Percentiles rank a stretch among this genome's conserved stretches.
Evolutionary conservation across 2,888 invertebrate genomes (phyloP).

Genomic region (Lobophora halterata): DNA sequence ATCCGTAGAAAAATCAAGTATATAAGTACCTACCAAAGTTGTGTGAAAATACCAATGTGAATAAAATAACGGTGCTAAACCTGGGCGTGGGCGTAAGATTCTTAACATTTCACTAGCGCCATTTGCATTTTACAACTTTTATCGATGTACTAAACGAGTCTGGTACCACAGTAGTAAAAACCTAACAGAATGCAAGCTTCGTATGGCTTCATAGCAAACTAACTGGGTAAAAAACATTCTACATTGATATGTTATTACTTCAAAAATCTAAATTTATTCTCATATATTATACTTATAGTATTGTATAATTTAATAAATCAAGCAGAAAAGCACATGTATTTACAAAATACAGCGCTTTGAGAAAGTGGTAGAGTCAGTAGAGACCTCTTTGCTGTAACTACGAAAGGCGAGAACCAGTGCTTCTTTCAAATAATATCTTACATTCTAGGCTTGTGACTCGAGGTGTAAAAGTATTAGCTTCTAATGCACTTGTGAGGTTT

Average conservation of each 20-base stretch:
- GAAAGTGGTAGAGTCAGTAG: no score
- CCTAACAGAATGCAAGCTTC: no score
- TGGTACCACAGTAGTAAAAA: no score
- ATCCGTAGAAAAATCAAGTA: constrained; percentile 38
- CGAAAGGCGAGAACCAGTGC: constrained; percentile 58
- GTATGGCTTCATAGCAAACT: no score
- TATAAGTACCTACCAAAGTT: constrained; percentile 39
- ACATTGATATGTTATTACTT: no score
- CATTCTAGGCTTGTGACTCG: constrained; percentile 47
- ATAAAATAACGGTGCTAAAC: constrained; percentile 62
- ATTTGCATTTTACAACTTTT: constrained; percentile 79
- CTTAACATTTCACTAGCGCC: constrained; percentile 70
- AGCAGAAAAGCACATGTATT: no score
- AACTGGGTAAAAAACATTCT: no score
- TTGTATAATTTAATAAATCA: no score
- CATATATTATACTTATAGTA: no score
- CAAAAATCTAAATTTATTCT: no score
- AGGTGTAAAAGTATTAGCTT: constrained; percentile 44
- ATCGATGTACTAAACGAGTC: constrained; percentile 69
- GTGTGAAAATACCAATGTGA: constrained; percentile 56
- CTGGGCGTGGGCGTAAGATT: constrained; percentile 66
- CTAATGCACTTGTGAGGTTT: constrained; percentile 33
- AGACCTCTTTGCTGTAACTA: no score
- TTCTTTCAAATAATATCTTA: constrained; percentile 57
- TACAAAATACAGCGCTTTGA: no score